phyloP scores from a whole-genome alignment of 2,797 vertebrate genomes.

The Rhinatrema bivittatum region DNA sequence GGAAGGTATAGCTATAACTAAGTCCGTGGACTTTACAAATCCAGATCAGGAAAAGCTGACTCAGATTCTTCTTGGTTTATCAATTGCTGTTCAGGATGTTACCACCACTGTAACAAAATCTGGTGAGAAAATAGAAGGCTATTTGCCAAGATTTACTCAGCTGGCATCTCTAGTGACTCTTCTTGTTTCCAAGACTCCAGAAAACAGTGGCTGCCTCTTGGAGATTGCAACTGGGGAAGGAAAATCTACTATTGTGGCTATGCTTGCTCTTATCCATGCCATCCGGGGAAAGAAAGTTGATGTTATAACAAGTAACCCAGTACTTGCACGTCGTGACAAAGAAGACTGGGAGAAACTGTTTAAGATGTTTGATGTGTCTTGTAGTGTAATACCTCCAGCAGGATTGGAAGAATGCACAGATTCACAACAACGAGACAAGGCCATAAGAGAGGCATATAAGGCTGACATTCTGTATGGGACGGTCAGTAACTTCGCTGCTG shows the following conservation, averaged over 20 bases:
- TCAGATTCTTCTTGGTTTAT: conserved; percentile 4
- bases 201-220: conserved; percentile 20
- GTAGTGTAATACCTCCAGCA: conserved; percentile 22
- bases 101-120: neutral
- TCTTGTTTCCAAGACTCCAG: conserved; percentile 8
- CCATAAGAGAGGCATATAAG: conserved; percentile 13
- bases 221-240: conserved; percentile 37
- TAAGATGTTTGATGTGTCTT: conserved; percentile 21
- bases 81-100: conserved; percentile 11
- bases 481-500: conserved; percentile 24
- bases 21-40: conserved; percentile 5
- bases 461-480: conserved; percentile 27
- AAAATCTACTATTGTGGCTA: conserved; percentile 27
- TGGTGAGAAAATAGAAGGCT: conserved; percentile 5
- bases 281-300: conserved; percentile 30
- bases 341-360: conserved; percentile 24
- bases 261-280: conserved; percentile 25
- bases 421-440: neutral
- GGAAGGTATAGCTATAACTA: conserved; percentile 1
- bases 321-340: conserved; percentile 19
- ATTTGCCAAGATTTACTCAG: conserved; percentile 24
- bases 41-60: conserved; percentile 7
- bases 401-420: neutral
- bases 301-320: conserved; percentile 29
- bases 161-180: conserved; percentile 20